phyloP scores from a whole-genome alignment of 1,140 invertebrate species.

The Drosophila guanche region DNA sequence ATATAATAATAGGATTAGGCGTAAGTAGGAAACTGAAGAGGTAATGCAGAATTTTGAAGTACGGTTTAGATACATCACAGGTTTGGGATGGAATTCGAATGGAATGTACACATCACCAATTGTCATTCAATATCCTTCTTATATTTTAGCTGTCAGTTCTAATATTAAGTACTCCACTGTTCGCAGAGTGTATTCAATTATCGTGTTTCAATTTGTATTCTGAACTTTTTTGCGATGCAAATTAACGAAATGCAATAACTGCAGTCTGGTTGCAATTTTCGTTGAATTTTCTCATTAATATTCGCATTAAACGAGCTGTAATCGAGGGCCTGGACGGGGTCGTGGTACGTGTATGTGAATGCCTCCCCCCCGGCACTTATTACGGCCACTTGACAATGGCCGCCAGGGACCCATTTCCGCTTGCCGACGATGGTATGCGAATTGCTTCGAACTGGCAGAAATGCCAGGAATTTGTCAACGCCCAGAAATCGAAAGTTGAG shows the following conservation, averaged over 20 bases:
- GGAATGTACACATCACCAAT: no score
- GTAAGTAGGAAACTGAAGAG: no score
- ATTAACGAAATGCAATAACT: constrained; percentile 35
- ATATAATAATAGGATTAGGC: no score
- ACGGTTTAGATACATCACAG: no score
- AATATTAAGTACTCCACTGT: neutral
- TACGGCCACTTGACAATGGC: constrained; percentile 24
- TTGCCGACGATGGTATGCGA: constrained; percentile 24
- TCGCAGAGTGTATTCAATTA: constrained; percentile 5
- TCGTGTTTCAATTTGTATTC: constrained; percentile 1
- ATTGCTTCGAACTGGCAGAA: constrained; percentile 45
- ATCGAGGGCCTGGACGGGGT: constrained; percentile 16
- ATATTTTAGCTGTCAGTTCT: no score
- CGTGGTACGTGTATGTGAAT: no score
- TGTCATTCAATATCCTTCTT: no score
- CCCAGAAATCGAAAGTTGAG: constrained; percentile 68
- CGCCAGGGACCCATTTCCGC: constrained; percentile 19
- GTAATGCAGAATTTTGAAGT: no score
- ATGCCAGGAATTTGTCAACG: constrained; percentile 72
- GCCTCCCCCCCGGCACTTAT: no score
- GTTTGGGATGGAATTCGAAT: no score
- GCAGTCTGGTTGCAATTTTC: constrained; percentile 33
- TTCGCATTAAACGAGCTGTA: constrained; percentile 30
- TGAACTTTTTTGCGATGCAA: constrained; percentile 2
- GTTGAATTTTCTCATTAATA: constrained; percentile 42